Percentiles rank a stretch among this genome's conserved stretches.
Conservation (phyloP, 2,113 vertebrate genomes). For the Vanacampus margaritifer region DNA sequence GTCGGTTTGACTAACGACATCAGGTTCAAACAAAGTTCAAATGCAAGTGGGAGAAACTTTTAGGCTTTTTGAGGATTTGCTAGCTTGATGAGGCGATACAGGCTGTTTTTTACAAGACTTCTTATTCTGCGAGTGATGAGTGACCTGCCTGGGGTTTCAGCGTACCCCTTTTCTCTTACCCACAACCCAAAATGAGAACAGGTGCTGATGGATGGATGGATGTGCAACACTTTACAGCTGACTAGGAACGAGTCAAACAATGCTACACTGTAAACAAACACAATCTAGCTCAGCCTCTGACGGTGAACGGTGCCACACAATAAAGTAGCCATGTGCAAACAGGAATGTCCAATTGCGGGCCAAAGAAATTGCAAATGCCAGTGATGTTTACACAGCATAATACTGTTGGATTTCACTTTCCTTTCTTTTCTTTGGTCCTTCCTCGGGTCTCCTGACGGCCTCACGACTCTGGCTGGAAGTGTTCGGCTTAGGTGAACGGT, state of each 20-base stretch:
- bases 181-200: not conserved
- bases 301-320: no score
- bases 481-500: no score
- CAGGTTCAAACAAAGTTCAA: not conserved
- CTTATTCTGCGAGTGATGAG: not conserved
- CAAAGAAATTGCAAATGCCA: not conserved
- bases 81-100: not conserved
- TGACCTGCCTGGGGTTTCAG: not conserved
- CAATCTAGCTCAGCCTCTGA: not conserved
- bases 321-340: no score
- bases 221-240: no score
- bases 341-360: not conserved
- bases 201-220: no score
- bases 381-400: not conserved
- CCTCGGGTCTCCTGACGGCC: no score
- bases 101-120: not conserved
- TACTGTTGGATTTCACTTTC: no score
- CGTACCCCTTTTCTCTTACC: not conserved
- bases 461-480: no score
- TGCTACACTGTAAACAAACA: no score
- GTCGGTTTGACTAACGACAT: slow-evolving; percentile 4
- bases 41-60: not conserved
- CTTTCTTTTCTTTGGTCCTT: no score
- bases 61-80: not conserved
- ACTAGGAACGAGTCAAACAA: no score